A percentile compares a stretch with the other conserved stretches of the same genome.
These are phyloP conservation scores for Crotalus tigris DNA, from an alignment of 2,113 vertebrate species.

Conservation along the genomic window DNA sequence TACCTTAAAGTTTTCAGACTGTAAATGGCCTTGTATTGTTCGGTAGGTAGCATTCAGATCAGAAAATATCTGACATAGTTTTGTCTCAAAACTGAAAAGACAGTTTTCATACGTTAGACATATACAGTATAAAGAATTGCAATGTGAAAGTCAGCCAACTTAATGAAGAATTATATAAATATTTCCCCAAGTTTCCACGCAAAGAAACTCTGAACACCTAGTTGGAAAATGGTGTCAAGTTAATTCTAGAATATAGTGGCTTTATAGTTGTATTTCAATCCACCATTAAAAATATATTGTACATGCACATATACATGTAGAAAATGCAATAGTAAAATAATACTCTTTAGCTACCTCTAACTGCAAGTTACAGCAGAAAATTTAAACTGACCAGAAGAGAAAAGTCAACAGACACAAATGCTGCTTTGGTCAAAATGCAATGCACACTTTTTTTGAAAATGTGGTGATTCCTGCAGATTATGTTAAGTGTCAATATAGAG, in stretches of 20 bases:
- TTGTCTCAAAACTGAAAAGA: conserved; percentile 92
- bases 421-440: background rate
- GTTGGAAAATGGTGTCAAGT: background rate
- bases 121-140: background rate
- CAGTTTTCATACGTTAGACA: conserved; percentile 62
- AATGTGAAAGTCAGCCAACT: background rate
- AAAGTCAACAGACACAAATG: background rate
- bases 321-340: background rate
- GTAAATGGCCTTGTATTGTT: conserved; percentile 97
- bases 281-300: background rate
- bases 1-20: conserved; percentile 99
- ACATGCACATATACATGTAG: background rate
- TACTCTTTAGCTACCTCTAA: background rate
- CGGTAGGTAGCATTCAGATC: conserved; percentile 97
- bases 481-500: background rate
- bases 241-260: background rate
- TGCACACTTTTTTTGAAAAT: background rate
- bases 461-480: background rate
- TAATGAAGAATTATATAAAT: background rate
- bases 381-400: background rate
- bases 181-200: background rate
- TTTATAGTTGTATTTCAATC: background rate
- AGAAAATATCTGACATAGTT: conserved; percentile 95
- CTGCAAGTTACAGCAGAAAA: background rate
- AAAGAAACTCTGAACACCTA: background rate